phyloP scores from a whole-genome alignment of 2,113 vertebrate genomes.

The Athene cunicularia region DNA sequence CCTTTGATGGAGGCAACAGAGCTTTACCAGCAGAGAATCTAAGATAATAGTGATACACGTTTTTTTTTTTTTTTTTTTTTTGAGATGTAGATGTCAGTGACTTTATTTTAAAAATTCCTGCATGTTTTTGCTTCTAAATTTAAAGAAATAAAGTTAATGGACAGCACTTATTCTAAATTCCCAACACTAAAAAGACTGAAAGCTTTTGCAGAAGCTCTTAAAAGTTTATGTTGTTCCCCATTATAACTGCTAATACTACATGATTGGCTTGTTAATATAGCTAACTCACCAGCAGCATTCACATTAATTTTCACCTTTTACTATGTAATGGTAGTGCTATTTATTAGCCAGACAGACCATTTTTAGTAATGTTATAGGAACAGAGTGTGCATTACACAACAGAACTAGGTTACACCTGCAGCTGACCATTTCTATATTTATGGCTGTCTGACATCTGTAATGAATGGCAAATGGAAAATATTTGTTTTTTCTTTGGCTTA shows the following conservation, averaged over 20 bases:
- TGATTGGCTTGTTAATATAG: conserved; percentile 35
- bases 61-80: background rate
- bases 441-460: conserved; percentile 55
- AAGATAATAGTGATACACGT: background rate
- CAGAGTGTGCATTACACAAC: conserved; percentile 36
- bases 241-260: conserved; percentile 24
- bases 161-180: background rate
- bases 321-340: conserved; percentile 47
- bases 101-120: background rate
- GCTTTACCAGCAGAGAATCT: background rate
- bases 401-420: conserved; percentile 60
- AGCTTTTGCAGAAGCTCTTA: conserved; percentile 34
- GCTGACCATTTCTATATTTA: conserved; percentile 61
- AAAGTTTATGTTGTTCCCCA: conserved; percentile 26
- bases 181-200: background rate
- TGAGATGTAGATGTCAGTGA: background rate
- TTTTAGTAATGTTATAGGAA: conserved; percentile 61
- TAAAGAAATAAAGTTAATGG: background rate
- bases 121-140: background rate
- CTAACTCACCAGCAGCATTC: conserved; percentile 23
- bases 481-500: conserved; percentile 28
- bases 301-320: conserved; percentile 58
- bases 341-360: conserved; percentile 55
- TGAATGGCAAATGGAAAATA: conserved; percentile 61
- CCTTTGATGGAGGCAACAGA: background rate